These are phyloP conservation scores for Acrobasis suavella DNA, from an alignment of 2,888 invertebrate genomes.

Conservation along the genomic window DNA sequence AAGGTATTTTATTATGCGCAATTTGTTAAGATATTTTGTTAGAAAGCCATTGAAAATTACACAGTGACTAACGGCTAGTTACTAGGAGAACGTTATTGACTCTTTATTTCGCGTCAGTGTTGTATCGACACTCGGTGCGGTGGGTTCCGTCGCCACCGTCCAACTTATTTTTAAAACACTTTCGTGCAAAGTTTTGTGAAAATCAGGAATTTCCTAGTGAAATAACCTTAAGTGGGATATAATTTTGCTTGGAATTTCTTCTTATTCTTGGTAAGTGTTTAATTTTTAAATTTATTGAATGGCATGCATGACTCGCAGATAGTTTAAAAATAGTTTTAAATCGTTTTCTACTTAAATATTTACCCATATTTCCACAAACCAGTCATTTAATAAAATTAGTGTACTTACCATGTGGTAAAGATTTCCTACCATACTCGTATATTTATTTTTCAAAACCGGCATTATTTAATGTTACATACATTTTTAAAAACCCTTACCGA, in stretches of 20 bases:
- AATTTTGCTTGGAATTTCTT: conserved; percentile 15
- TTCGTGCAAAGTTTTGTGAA: conserved; percentile 37
- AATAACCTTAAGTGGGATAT: conserved; percentile 25
- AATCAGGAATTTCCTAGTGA: conserved; percentile 21
- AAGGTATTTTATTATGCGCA: conserved; percentile 13
- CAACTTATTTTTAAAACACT: conserved; percentile 22
- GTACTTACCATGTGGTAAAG: too few relatives aligned
- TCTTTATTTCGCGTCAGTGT: too few relatives aligned
- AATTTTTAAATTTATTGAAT: neutral
- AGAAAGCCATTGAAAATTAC: conserved; percentile 30
- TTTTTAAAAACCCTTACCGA: too few relatives aligned
- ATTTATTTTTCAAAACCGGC: too few relatives aligned
- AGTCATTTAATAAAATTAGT: too few relatives aligned
- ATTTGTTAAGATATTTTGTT: conserved; percentile 18
- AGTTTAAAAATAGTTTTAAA: too few relatives aligned
- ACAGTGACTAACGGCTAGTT: conserved; percentile 28
- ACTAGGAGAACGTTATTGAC: conserved; percentile 20
- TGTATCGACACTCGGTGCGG: conserved; percentile 64
- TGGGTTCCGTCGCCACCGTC: conserved; percentile 48
- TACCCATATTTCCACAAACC: too few relatives aligned
- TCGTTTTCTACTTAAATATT: too few relatives aligned
- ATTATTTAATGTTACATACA: too few relatives aligned
- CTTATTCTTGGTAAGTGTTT: conserved; percentile 9
- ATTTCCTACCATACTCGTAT: too few relatives aligned
- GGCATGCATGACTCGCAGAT: neutral